Evolutionary conservation across 2,797 vertebrate genomes (phyloP).

Genomic region (Crocidura indochinensis): DNA sequence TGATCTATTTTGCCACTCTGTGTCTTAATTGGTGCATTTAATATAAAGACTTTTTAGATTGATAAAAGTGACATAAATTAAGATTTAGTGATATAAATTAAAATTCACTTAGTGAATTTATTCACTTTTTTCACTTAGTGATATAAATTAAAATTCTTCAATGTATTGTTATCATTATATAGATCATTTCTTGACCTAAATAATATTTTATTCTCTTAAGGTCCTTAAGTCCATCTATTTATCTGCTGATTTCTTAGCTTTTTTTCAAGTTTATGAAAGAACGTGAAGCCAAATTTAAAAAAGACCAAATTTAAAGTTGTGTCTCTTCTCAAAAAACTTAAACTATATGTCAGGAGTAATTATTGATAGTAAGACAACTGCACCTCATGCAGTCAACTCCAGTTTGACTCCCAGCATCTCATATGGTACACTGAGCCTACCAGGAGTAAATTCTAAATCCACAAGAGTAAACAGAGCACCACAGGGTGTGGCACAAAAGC

Average conservation of each 20-base stretch:
- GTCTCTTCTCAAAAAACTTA: slow-evolving; percentile 40
- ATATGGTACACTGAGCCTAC: too few species aligned
- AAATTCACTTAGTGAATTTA: too few species aligned
- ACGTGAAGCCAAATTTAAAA: slow-evolving; percentile 8
- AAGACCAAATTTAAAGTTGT: background rate
- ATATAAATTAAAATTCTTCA: background rate
- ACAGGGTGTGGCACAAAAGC: too few species aligned
- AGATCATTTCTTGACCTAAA: background rate
- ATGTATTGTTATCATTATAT: slow-evolving; percentile 16
- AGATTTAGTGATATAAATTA: too few species aligned
- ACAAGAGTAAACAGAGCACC: too few species aligned
- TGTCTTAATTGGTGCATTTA: background rate
- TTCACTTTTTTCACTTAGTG: slow-evolving; percentile 20
- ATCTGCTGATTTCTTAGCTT: background rate
- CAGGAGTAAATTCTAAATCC: too few species aligned
- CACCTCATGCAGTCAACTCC: too few species aligned
- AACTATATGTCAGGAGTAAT: background rate
- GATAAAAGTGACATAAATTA: too few species aligned
- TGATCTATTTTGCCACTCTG: too few species aligned
- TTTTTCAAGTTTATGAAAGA: background rate
- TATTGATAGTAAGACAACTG: too few species aligned
- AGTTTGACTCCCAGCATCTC: too few species aligned
- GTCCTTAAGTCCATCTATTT: background rate
- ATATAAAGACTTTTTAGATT: background rate
- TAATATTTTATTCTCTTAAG: background rate